Evolutionary conservation across 2,888 invertebrate genomes (phyloP).

Genomic region (Thera britannica): DNA sequence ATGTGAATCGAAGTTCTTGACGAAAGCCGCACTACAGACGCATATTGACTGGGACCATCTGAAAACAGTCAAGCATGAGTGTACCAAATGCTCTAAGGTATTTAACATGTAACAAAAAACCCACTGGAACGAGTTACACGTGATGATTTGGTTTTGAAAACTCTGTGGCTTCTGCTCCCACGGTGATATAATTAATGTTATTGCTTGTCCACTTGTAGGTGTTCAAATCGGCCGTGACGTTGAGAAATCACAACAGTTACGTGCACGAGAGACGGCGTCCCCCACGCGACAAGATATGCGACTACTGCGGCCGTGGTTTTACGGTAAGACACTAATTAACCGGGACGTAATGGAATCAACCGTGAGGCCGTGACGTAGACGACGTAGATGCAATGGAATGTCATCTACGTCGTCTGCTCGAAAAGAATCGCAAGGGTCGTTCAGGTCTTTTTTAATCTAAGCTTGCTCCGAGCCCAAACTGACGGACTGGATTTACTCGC

Average conservation of each 20-base stretch:
- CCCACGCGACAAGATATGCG: constrained; percentile 71
- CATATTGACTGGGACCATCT: constrained; percentile 71
- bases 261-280: constrained; percentile 69
- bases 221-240: constrained; percentile 48
- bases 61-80: constrained; percentile 56
- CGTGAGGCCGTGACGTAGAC: not conserved
- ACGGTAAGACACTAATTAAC: constrained; percentile 52
- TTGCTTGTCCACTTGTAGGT: constrained; percentile 46
- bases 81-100: constrained; percentile 66
- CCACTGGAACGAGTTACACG: too few species aligned
- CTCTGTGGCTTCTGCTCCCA: too few species aligned
- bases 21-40: constrained; percentile 52
- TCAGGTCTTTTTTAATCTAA: too few species aligned
- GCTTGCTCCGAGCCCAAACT: too few species aligned
- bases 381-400: not conserved
- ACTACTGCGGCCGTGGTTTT: constrained; percentile 71
- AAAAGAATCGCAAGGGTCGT: not conserved
- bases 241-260: constrained; percentile 60
- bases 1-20: constrained; percentile 61
- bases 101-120: not conserved
- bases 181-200: too few species aligned
- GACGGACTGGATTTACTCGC: too few species aligned
- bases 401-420: not conserved
- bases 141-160: too few species aligned
- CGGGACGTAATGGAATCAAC: not conserved